Evolutionary conservation across 2,797 vertebrate species (phyloP).

Genomic region (Mionectes olivaceus): DNA sequence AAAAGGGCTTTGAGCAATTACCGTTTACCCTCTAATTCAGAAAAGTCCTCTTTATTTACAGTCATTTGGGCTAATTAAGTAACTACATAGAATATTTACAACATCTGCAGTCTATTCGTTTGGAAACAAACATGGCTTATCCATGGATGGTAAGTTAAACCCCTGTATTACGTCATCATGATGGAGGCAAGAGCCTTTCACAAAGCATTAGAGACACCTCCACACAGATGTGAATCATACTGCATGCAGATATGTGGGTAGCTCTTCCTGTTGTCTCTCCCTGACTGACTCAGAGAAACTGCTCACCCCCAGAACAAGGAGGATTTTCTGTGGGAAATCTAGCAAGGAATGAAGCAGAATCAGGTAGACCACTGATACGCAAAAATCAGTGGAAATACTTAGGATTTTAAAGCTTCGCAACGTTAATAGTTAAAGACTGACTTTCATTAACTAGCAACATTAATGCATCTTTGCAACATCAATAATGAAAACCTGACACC

Average conservation of each 20-base stretch:
- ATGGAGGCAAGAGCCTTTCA: background rate
- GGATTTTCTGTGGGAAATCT: background rate
- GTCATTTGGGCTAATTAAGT: background rate
- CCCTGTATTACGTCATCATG: background rate
- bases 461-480: background rate
- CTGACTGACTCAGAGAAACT: background rate
- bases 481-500: background rate
- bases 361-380: background rate
- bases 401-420: background rate
- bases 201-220: background rate
- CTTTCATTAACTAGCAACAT: background rate
- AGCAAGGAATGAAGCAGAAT: background rate
- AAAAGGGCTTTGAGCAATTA: background rate
- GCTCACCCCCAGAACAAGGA: background rate
- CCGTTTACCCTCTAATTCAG: constrained; percentile 1
- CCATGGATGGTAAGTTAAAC: constrained; percentile 29
- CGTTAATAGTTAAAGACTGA: background rate
- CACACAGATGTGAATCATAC: background rate
- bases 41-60: constrained; percentile 22
- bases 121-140: constrained; percentile 24
- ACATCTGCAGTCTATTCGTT: background rate
- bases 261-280: background rate
- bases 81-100: constrained; percentile 1
- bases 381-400: background rate
- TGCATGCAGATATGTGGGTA: background rate